Conservation (phyloP, 2,888 invertebrate species). For the Drosophila macrospina region DNA sequence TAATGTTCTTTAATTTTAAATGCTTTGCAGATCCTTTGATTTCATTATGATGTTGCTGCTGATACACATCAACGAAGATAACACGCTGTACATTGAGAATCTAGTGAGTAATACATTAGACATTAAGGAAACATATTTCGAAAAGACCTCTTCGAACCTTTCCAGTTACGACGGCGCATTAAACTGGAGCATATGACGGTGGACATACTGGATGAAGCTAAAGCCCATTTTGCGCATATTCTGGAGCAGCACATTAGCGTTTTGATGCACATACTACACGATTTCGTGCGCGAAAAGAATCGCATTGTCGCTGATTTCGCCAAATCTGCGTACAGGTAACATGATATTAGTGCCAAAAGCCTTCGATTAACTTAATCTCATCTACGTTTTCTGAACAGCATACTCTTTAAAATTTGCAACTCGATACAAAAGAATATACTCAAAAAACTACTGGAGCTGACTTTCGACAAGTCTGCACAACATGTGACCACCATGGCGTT, state of each 20-base stretch:
- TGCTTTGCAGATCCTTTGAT: constrained; percentile 88
- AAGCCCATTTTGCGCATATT: constrained; percentile 87
- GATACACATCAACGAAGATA: constrained; percentile 87
- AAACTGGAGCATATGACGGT: constrained; percentile 88
- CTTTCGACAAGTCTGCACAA: constrained; percentile 79
- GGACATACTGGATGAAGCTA: constrained; percentile 87
- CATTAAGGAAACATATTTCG: neutral
- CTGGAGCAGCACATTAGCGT: constrained; percentile 87
- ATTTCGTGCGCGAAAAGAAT: constrained; percentile 86
- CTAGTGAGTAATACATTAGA: constrained; percentile 85
- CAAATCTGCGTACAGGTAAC: constrained; percentile 87
- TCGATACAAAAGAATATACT: constrained; percentile 82
- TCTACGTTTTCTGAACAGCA: constrained; percentile 52
- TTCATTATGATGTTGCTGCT: constrained; percentile 89
- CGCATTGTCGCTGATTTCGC: constrained; percentile 87
- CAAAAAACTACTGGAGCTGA: constrained; percentile 81
- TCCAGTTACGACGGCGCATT: constrained; percentile 86
- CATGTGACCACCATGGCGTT: constrained; percentile 82
- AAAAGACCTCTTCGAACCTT: neutral
- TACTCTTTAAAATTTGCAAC: constrained; percentile 82
- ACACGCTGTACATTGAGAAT: constrained; percentile 88
- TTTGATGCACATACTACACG: constrained; percentile 87
- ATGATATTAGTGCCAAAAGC: too few relatives aligned
- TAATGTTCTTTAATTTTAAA: neutral
- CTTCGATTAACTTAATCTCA: neutral